Evolutionary conservation across 2,888 invertebrate genomes (phyloP).

Genomic region (Xanthorhoe spadicearia): DNA sequence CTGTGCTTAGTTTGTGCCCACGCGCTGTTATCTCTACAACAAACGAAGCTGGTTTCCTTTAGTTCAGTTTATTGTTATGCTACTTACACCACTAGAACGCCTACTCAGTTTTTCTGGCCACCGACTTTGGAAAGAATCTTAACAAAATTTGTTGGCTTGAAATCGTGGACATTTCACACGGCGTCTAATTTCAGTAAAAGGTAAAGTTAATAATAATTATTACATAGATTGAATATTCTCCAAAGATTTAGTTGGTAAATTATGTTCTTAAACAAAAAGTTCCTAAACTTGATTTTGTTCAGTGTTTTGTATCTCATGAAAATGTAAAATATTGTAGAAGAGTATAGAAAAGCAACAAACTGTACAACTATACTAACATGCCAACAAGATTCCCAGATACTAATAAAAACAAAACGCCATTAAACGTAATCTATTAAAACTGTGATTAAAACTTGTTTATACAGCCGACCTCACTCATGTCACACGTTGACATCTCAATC

Average conservation of each 20-base stretch:
- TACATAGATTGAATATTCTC: too few species aligned
- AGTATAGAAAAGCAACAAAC: too few species aligned
- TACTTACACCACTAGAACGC: constrained; percentile 74
- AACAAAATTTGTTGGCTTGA: neutral
- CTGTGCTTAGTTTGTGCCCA: constrained; percentile 72
- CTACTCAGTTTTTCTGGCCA: constrained; percentile 74
- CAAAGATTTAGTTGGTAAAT: too few species aligned
- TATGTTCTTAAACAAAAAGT: too few species aligned
- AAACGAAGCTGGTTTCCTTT: constrained; percentile 75
- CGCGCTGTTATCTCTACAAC: constrained; percentile 78
- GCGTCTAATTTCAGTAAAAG: too few species aligned
- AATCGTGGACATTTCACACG: too few species aligned
- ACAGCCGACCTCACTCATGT: constrained; percentile 35
- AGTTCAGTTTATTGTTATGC: constrained; percentile 78
- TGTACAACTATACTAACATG: too few species aligned
- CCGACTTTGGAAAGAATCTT: constrained; percentile 52
- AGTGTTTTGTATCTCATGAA: too few species aligned
- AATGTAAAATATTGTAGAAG: too few species aligned
- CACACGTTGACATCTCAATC: constrained; percentile 31
- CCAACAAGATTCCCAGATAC: constrained; percentile 17
- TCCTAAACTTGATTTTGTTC: too few species aligned
- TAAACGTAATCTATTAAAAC: constrained; percentile 25
- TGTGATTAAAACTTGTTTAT: constrained; percentile 25
- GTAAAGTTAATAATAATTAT: too few species aligned
- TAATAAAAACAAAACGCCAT: constrained; percentile 23